Evolutionary conservation across 2,797 vertebrate species (phyloP).

Genomic region (Pangasius larnaudii): DNA sequence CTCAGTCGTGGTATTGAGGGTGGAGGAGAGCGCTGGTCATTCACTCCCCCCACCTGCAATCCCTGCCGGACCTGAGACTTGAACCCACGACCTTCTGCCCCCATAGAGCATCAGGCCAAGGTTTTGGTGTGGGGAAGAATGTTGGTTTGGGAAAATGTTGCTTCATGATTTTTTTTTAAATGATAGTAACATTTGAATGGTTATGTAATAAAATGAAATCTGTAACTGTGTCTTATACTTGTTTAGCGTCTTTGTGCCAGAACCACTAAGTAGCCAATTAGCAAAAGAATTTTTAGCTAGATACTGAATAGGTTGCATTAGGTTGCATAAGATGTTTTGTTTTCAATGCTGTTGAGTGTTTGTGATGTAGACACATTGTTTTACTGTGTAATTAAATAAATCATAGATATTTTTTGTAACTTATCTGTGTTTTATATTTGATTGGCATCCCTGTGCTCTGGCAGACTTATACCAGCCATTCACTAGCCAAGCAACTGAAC

Average conservation of each 20-base stretch:
- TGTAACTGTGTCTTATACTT: neutral
- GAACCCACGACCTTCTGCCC: too few species aligned
- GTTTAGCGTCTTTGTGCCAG: neutral
- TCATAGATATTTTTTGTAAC: neutral
- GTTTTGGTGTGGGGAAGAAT: neutral
- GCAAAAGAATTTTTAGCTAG: neutral
- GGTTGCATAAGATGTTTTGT: too few species aligned
- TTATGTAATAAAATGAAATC: neutral
- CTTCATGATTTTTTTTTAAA: neutral
- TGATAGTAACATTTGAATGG: neutral
- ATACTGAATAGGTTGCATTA: neutral
- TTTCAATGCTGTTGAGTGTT: neutral
- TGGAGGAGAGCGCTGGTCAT: too few species aligned
- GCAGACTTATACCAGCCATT: neutral
- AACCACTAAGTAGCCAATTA: neutral
- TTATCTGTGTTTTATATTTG: neutral
- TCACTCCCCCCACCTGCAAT: too few species aligned
- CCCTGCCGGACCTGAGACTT: too few species aligned
- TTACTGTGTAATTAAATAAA: neutral
- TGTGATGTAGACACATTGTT: neutral
- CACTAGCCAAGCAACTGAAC: neutral
- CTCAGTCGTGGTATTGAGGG: too few species aligned
- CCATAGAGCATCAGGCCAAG: too few species aligned
- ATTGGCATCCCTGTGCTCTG: neutral
- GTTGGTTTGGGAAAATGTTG: neutral